phyloP scores from a whole-genome alignment of 2,113 vertebrate genomes.

The Leptodactylus fuscus region DNA sequence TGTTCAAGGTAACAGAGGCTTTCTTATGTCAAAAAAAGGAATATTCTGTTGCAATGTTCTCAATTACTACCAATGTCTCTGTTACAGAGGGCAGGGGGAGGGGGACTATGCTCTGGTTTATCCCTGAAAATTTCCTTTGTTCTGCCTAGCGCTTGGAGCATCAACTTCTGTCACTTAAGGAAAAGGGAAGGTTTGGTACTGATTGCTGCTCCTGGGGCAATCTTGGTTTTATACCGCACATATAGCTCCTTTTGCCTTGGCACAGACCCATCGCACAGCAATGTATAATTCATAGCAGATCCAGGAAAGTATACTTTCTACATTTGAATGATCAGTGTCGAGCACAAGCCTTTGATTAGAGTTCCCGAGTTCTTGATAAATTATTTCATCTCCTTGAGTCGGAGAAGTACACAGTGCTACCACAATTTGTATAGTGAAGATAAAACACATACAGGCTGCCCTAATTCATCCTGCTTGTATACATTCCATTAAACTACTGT shows the following conservation, averaged over 20 bases:
- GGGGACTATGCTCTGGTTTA: constrained; percentile 19
- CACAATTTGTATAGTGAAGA: constrained; percentile 51
- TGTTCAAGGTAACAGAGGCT: constrained; percentile 20
- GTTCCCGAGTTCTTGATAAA: constrained; percentile 35
- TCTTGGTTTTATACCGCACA: constrained; percentile 40
- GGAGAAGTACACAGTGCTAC: constrained; percentile 11
- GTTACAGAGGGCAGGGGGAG: not conserved
- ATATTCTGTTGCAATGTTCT: constrained; percentile 10
- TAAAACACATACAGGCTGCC: constrained; percentile 43
- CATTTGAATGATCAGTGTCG: constrained; percentile 51
- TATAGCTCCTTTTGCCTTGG: constrained; percentile 47
- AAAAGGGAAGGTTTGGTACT: constrained; percentile 51
- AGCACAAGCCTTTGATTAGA: constrained; percentile 53
- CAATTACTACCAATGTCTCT: constrained; percentile 40
- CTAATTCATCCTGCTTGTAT: constrained; percentile 42
- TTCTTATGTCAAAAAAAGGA: constrained; percentile 7
- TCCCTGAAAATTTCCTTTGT: constrained; percentile 58
- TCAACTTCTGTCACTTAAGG: constrained; percentile 53
- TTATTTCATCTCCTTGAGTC: constrained; percentile 36
- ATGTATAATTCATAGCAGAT: constrained; percentile 57
- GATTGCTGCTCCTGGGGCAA: constrained; percentile 39
- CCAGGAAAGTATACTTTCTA: constrained; percentile 48
- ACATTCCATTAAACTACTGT: constrained; percentile 48
- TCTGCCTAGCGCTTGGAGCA: constrained; percentile 29
- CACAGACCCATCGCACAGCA: constrained; percentile 19